Conservation (phyloP, 2,888 invertebrate genomes). For the Brenthis ino region DNA sequence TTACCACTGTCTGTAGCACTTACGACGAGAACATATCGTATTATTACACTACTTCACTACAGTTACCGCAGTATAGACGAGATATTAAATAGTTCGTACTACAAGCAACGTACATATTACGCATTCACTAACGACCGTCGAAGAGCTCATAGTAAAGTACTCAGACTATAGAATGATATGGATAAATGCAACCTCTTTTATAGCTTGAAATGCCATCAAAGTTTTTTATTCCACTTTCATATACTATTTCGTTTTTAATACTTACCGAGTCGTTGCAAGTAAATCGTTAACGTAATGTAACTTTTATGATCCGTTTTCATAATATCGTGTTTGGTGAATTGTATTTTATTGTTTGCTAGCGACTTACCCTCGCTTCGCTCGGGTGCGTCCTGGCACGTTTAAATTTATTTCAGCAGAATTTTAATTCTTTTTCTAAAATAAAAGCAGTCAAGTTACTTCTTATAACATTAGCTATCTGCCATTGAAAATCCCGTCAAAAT, state of each 20-base stretch:
- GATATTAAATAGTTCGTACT: no score
- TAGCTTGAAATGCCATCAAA: constrained; percentile 24
- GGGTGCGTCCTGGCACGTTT: no score
- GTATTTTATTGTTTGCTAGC: background rate
- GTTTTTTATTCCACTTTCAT: constrained; percentile 21
- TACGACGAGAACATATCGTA: background rate
- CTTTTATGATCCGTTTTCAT: background rate
- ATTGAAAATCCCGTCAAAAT: no score
- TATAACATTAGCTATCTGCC: no score
- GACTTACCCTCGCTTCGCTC: no score
- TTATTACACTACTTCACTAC: background rate
- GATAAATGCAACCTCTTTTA: constrained; percentile 20
- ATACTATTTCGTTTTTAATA: constrained; percentile 10
- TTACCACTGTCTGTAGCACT: constrained; percentile 12
- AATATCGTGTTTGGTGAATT: background rate
- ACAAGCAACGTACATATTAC: background rate
- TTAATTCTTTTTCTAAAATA: no score
- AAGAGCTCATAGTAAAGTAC: background rate
- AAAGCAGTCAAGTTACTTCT: no score
- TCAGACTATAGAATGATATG: constrained; percentile 22
- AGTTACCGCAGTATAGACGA: background rate
- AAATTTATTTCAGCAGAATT: no score
- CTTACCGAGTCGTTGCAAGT: constrained; percentile 5
- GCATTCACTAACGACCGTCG: constrained; percentile 5
- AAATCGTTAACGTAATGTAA: constrained; percentile 7